A percentile compares a stretch with the other conserved stretches of the same genome.
Evolutionary conservation across 1,140 invertebrate genomes (phyloP).

Genomic region (Hycleus cichorii): DNA sequence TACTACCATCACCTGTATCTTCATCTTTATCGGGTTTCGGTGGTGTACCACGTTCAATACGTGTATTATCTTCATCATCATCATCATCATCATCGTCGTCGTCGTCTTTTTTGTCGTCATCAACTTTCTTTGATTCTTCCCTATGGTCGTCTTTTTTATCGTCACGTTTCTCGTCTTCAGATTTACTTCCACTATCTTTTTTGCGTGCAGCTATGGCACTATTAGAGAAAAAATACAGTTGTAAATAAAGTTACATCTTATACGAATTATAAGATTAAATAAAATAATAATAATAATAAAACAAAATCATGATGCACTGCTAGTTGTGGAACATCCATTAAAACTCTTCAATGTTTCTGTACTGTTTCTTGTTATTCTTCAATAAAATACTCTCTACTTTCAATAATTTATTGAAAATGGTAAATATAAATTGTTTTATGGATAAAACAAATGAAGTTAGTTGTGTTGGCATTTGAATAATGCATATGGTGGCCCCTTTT

Average conservation of each 20-base stretch:
- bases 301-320: background rate
- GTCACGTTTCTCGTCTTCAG: conserved; percentile 16
- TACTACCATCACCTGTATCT: conserved; percentile 6
- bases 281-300: background rate
- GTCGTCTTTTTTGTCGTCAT: conserved; percentile 39
- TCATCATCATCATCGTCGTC: conserved; percentile 44
- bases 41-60: conserved; percentile 25
- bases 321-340: conserved; percentile 2
- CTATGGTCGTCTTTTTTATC: conserved; percentile 34
- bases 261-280: background rate
- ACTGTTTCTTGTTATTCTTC: too few species aligned
- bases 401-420: too few species aligned
- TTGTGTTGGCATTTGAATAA: background rate
- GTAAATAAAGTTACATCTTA: background rate
- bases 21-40: conserved; percentile 22
- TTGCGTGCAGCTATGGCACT: conserved; percentile 26
- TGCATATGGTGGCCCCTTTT: background rate
- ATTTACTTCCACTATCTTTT: conserved; percentile 4
- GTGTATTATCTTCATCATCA: conserved; percentile 41
- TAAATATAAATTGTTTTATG: too few species aligned
- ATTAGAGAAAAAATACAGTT: conserved; percentile 14
- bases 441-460: too few species aligned
- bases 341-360: background rate
- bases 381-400: too few species aligned
- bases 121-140: conserved; percentile 32